These are phyloP conservation scores for Chydorus sphaericus DNA, from an alignment of 2,888 invertebrate species.

Conservation along the genomic window DNA sequence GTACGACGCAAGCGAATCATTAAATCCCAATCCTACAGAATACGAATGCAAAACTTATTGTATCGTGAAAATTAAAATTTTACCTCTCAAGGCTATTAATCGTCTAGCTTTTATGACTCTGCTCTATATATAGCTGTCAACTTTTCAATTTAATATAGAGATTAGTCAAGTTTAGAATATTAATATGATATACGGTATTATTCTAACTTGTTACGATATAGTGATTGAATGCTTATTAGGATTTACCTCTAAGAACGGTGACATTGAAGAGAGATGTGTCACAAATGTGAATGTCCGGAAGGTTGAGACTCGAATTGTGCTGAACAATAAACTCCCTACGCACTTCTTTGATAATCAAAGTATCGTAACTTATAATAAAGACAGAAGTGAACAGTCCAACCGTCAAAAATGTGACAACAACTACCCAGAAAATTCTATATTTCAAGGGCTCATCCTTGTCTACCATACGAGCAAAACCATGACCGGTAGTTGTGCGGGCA, in stretches of 20 bases:
- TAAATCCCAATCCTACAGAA: too few relatives aligned
- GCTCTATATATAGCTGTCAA: too few relatives aligned
- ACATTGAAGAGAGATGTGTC: slow-evolving; percentile 10
- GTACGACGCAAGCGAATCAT: slow-evolving; percentile 2
- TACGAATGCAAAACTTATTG: not conserved
- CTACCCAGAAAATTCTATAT: slow-evolving; percentile 1
- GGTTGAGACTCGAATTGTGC: slow-evolving; percentile 2
- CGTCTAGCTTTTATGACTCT: too few relatives aligned
- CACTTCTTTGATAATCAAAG: slow-evolving; percentile 4
- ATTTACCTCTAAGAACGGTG: not conserved
- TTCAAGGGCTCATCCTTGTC: not conserved
- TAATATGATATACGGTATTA: too few relatives aligned
- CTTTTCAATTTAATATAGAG: too few relatives aligned
- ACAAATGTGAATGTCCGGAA: slow-evolving; percentile 13
- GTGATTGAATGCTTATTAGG: too few relatives aligned
- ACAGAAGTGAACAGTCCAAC: slow-evolving; percentile 1
- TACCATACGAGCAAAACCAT: slow-evolving; percentile 11
- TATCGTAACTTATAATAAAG: slow-evolving; percentile 7
- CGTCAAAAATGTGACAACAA: not conserved
- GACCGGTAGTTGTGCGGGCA: slow-evolving; percentile 10
- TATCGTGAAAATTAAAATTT: too few relatives aligned
- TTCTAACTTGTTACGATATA: too few relatives aligned
- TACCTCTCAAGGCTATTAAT: too few relatives aligned
- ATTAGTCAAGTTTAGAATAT: too few relatives aligned
- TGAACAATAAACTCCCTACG: slow-evolving; percentile 6